Percentiles rank a stretch among this genome's conserved stretches.
Evolutionary conservation across 2,797 vertebrate genomes (phyloP).

Genomic region (Megaceryle alcyon): DNA sequence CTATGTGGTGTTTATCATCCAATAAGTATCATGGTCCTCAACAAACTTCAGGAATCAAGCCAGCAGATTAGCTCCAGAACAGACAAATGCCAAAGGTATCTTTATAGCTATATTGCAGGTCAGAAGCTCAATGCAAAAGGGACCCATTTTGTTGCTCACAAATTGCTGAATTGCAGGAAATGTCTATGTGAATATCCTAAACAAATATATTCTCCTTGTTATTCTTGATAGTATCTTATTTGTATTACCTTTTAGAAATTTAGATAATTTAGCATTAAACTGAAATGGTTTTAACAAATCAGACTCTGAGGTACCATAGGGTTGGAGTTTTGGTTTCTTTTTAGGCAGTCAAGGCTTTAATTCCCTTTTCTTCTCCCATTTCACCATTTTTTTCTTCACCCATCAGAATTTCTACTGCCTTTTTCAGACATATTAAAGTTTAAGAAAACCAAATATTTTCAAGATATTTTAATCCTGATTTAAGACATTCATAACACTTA

Average conservation of each 20-base stretch:
- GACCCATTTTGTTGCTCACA: slow-evolving; percentile 53
- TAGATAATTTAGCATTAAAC: neutral
- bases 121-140: slow-evolving; percentile 59
- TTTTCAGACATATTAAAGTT: neutral
- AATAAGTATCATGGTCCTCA: slow-evolving; percentile 50
- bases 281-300: slow-evolving; percentile 11
- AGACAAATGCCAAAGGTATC: slow-evolving; percentile 57
- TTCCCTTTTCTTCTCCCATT: neutral
- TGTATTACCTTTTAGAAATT: neutral
- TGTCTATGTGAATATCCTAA: slow-evolving; percentile 34
- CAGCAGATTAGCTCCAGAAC: slow-evolving; percentile 66
- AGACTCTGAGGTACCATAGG: neutral
- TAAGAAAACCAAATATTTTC: neutral
- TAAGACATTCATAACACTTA: neutral
- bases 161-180: slow-evolving; percentile 67
- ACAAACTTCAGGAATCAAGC: slow-evolving; percentile 50
- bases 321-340: neutral
- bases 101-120: slow-evolving; percentile 64
- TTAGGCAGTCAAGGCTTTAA: neutral
- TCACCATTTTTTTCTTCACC: neutral
- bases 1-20: slow-evolving; percentile 23
- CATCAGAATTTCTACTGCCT: neutral
- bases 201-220: slow-evolving; percentile 19
- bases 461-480: neutral
- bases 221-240: slow-evolving; percentile 8